phyloP scores from a whole-genome alignment of 2,888 invertebrate species.

The Latrodectus elegans region DNA sequence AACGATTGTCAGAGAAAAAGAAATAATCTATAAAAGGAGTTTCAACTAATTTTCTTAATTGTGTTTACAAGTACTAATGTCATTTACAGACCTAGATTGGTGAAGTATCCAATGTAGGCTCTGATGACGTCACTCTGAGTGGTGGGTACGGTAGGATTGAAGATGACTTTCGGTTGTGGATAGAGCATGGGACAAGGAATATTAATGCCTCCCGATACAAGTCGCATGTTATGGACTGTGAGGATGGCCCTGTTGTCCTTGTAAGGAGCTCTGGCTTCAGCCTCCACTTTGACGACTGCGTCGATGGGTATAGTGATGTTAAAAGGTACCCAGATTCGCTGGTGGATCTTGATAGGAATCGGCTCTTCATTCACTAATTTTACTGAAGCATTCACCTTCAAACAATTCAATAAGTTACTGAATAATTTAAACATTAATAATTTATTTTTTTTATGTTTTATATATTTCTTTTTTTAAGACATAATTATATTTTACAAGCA shows the following conservation, averaged over 20 bases:
- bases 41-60: too few relatives aligned
- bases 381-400: conserved; percentile 54
- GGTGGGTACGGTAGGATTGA: conserved; percentile 65
- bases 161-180: conserved; percentile 49
- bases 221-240: conserved; percentile 68
- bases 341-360: conserved; percentile 65
- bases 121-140: conserved; percentile 69
- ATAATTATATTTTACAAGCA: too few relatives aligned
- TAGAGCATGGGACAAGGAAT: conserved; percentile 70
- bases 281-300: conserved; percentile 66
- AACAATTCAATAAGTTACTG: not conserved
- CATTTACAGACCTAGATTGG: conserved; percentile 68
- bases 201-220: conserved; percentile 70
- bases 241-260: conserved; percentile 68
- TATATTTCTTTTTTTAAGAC: too few relatives aligned
- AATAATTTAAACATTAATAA: too few relatives aligned
- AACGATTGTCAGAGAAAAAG: too few relatives aligned
- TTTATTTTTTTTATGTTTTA: too few relatives aligned
- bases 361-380: conserved; percentile 36
- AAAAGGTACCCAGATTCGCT: conserved; percentile 70
- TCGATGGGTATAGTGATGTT: conserved; percentile 70
- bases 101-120: conserved; percentile 70
- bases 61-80: too few relatives aligned
- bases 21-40: too few relatives aligned
- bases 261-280: conserved; percentile 56